Percentiles rank a stretch among this genome's conserved stretches.
These are phyloP conservation scores for Ylistrum balloti DNA, from an alignment of 1,140 invertebrate genomes.

Conservation along the genomic window DNA sequence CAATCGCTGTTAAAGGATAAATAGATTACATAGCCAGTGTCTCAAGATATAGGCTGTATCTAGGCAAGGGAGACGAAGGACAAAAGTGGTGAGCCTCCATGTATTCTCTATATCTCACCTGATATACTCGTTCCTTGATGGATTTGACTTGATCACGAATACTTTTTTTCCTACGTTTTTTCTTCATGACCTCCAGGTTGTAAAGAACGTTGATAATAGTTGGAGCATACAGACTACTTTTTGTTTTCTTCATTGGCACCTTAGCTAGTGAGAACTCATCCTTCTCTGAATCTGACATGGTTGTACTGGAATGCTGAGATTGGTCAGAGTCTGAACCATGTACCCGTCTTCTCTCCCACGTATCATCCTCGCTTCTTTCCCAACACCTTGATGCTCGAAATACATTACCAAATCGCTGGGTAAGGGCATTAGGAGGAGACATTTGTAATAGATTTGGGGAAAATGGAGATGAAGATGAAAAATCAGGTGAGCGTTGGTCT, in stretches of 20 bases:
- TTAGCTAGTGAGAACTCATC: background rate
- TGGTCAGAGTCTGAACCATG: background rate
- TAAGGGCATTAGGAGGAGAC: background rate
- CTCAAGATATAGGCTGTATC: no score
- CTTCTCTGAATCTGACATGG: background rate
- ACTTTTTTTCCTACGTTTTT: slow-evolving; percentile 42
- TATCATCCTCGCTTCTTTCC: slow-evolving; percentile 29
- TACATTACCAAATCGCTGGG: background rate
- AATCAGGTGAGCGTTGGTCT: background rate
- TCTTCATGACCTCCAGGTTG: slow-evolving; percentile 40
- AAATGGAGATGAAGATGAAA: background rate
- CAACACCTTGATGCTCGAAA: background rate
- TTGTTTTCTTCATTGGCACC: background rate
- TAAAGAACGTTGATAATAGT: slow-evolving; percentile 38
- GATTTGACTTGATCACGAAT: slow-evolving; percentile 44
- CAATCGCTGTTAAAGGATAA: no score
- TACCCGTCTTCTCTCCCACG: background rate
- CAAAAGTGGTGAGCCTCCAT: no score
- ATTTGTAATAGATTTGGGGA: background rate
- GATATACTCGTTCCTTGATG: slow-evolving; percentile 49
- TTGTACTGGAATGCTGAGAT: background rate
- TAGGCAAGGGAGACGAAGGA: no score
- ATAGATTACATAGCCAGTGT: no score
- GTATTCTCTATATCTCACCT: no score
- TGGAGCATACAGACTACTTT: background rate